These are phyloP conservation scores for Quadroppia sp. DNA, from an alignment of 2,888 invertebrate species.

Conservation along the genomic window DNA sequence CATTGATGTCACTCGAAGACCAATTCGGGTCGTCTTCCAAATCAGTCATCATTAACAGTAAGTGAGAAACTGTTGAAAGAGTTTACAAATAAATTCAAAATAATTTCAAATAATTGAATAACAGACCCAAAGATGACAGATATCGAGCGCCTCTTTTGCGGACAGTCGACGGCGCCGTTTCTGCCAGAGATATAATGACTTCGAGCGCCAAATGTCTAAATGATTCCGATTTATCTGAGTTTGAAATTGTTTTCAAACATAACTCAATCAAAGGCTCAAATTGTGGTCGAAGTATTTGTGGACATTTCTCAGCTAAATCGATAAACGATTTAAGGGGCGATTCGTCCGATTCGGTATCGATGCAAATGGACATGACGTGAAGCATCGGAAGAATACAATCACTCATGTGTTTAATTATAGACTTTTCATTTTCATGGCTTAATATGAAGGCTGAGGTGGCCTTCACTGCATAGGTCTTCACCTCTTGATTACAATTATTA, in stretches of 20 bases:
- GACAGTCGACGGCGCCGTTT: conserved; percentile 94
- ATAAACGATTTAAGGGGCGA: conserved; percentile 80
- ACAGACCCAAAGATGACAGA: conserved; percentile 60
- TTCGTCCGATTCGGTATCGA: conserved; percentile 69
- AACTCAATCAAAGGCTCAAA: conserved; percentile 78
- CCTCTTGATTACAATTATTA: conserved; percentile 48
- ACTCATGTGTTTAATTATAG: conserved; percentile 78
- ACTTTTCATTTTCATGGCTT: conserved; percentile 87
- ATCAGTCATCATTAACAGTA: conserved; percentile 91
- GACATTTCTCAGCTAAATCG: conserved; percentile 86
- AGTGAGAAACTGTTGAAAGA: conserved; percentile 63
- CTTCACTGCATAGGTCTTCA: conserved; percentile 58
- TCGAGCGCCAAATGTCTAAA: conserved; percentile 89
- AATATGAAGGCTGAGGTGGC: conserved; percentile 69
- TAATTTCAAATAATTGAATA: neutral
- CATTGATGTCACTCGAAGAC: conserved; percentile 64
- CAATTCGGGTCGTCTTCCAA: conserved; percentile 86
- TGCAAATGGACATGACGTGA: conserved; percentile 49
- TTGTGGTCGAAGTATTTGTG: conserved; percentile 85
- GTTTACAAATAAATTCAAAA: conserved; percentile 22
- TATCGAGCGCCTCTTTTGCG: conserved; percentile 84
- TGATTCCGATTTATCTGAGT: conserved; percentile 54
- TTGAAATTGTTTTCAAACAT: conserved; percentile 67
- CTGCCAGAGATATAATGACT: conserved; percentile 75
- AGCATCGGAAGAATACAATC: conserved; percentile 68